Percentiles rank a stretch among this genome's conserved stretches.
Evolutionary conservation across 2,113 vertebrate genomes (phyloP).

Genomic region (Strix uralensis): DNA sequence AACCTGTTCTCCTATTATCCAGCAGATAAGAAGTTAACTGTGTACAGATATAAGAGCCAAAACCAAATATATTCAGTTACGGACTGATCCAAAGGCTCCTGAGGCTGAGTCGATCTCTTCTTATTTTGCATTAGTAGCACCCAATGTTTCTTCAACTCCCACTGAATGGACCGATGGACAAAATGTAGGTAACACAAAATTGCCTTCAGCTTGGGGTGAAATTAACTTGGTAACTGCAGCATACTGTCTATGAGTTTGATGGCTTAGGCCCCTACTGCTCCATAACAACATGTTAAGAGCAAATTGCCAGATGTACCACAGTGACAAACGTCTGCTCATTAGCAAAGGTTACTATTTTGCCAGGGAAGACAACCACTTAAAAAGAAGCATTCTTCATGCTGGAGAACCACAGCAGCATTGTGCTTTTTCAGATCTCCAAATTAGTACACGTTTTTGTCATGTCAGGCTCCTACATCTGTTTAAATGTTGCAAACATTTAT

Average conservation of each 20-base stretch:
- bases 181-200: neutral
- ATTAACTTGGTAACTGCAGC: neutral
- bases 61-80: neutral
- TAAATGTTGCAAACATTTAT: conserved; percentile 52
- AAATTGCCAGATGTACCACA: neutral
- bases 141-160: neutral
- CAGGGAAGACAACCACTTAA: neutral
- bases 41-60: neutral
- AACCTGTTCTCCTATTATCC: neutral
- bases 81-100: neutral
- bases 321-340: neutral
- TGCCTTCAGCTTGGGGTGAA: neutral
- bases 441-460: conserved; percentile 35
- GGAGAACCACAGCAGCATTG: neutral
- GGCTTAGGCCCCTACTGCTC: neutral
- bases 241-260: neutral
- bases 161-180: neutral
- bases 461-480: conserved; percentile 53
- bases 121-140: neutral
- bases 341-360: neutral
- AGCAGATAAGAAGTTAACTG: neutral
- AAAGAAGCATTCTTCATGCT: neutral
- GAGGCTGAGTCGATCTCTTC: neutral
- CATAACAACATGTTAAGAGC: neutral
- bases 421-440: neutral